Percentiles rank a stretch among this genome's conserved stretches.
phyloP scores from a whole-genome alignment of 2,113 vertebrate species.

The Gambusia affinis region DNA sequence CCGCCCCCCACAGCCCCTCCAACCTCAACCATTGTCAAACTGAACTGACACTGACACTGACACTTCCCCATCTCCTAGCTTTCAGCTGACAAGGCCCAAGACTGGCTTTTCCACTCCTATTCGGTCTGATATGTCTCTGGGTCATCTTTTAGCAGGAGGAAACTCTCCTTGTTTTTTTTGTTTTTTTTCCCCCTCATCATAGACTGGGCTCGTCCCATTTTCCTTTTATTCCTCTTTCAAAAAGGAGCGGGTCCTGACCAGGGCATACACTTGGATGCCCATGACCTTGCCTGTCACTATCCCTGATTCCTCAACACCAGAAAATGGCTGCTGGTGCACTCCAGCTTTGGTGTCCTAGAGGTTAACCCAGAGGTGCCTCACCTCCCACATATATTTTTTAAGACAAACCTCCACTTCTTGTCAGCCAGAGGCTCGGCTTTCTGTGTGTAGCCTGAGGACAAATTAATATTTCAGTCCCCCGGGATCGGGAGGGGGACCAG shows the following conservation, averaged over 20 bases:
- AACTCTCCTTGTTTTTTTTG: conserved; percentile 23
- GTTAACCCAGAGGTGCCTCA: conserved; percentile 15
- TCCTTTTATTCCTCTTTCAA: conserved; percentile 49
- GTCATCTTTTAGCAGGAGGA: conserved; percentile 64
- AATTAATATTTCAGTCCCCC: conserved; percentile 97
- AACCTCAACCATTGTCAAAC: conserved; percentile 67
- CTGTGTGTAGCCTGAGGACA: conserved; percentile 86
- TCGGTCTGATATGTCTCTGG: conserved; percentile 76
- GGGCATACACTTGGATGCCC: conserved; percentile 71
- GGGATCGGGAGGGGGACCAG: conserved; percentile 79
- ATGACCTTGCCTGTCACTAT: conserved; percentile 80
- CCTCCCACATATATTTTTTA: conserved; percentile 52
- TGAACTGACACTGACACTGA: conserved; percentile 70
- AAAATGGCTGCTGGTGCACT: conserved; percentile 56
- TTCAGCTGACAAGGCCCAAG: conserved; percentile 76
- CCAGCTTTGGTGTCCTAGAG: conserved; percentile 46
- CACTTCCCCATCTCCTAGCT: conserved; percentile 69
- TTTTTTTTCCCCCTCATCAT: conserved; percentile 28
- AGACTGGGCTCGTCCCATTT: conserved; percentile 56
- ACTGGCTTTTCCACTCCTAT: conserved; percentile 71
- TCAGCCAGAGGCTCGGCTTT: conserved; percentile 81
- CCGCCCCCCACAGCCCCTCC: conserved; percentile 48
- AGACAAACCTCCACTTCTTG: conserved; percentile 91
- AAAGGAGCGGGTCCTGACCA: conserved; percentile 50
- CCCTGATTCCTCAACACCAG: conserved; percentile 71